Evolutionary conservation across 2,888 invertebrate species (phyloP).

Genomic region (Melanophora roralis): DNA sequence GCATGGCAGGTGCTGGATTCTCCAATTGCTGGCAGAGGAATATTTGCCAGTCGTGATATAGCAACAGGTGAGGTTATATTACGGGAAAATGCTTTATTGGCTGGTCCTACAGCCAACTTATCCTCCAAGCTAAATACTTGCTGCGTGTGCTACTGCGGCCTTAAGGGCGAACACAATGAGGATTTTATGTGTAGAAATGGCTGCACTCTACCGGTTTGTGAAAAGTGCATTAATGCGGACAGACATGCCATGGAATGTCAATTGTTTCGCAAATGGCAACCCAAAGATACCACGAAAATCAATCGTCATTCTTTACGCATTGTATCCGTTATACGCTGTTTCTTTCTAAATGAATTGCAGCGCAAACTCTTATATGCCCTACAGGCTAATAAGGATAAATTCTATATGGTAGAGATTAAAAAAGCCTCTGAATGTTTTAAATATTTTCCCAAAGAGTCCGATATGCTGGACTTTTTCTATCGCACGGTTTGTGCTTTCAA

Average conservation of each 20-base stretch:
- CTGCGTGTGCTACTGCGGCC: slow-evolving; percentile 80
- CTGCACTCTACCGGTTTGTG: slow-evolving; percentile 85
- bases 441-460: slow-evolving; percentile 72
- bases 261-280: slow-evolving; percentile 80
- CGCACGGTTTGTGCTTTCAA: slow-evolving; percentile 75
- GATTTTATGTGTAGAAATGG: slow-evolving; percentile 79
- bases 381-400: slow-evolving; percentile 75
- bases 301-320: slow-evolving; percentile 71
- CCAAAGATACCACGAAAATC: slow-evolving; percentile 74
- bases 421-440: slow-evolving; percentile 72
- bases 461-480: slow-evolving; percentile 72
- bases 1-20: slow-evolving; percentile 82
- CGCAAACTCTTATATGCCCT: slow-evolving; percentile 72
- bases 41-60: slow-evolving; percentile 83
- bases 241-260: slow-evolving; percentile 82
- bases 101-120: slow-evolving; percentile 82
- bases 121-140: slow-evolving; percentile 80
- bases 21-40: slow-evolving; percentile 83
- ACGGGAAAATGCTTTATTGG: slow-evolving; percentile 83
- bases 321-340: slow-evolving; percentile 73
- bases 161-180: slow-evolving; percentile 70
- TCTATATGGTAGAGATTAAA: slow-evolving; percentile 70
- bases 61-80: slow-evolving; percentile 83
- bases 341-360: slow-evolving; percentile 71
- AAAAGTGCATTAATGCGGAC: slow-evolving; percentile 80